Percentiles rank a stretch among this genome's conserved stretches.
phyloP scores from a whole-genome alignment of 2,888 invertebrate genomes.

The Sminthurides aquaticus region DNA sequence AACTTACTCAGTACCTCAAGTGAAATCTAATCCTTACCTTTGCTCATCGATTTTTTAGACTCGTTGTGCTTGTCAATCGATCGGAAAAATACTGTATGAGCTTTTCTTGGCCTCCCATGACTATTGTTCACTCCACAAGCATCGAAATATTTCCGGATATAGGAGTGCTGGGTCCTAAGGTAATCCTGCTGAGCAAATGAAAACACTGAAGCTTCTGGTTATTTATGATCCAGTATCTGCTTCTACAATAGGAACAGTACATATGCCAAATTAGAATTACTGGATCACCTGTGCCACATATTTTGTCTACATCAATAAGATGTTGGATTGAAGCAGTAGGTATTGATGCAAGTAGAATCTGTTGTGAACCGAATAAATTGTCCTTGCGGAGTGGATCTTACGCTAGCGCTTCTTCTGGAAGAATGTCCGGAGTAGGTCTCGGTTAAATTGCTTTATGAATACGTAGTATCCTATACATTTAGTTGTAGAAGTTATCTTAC shows the following conservation, averaged over 20 bases:
- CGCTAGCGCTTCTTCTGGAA: no score
- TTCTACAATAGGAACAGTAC: neutral
- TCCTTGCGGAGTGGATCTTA: no score
- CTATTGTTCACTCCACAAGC: neutral
- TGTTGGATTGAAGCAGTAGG: constrained; percentile 21
- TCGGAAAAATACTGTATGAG: neutral
- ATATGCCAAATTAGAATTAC: neutral
- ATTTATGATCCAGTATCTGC: neutral
- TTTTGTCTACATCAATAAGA: constrained; percentile 10
- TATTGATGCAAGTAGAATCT: no score
- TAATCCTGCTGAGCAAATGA: neutral
- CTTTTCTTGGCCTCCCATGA: neutral
- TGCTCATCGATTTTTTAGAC: no score
- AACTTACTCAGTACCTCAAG: no score
- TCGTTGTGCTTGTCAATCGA: no score
- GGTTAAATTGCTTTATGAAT: no score
- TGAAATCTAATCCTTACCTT: no score
- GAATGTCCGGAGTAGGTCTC: no score
- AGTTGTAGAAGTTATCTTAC: no score
- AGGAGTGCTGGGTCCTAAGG: neutral
- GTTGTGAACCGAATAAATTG: no score
- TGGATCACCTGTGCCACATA: neutral
- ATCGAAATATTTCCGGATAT: neutral
- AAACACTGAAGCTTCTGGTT: neutral
- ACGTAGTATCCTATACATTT: no score